phyloP scores from a whole-genome alignment of 2,113 vertebrate genomes.

The Rallus limicola region DNA sequence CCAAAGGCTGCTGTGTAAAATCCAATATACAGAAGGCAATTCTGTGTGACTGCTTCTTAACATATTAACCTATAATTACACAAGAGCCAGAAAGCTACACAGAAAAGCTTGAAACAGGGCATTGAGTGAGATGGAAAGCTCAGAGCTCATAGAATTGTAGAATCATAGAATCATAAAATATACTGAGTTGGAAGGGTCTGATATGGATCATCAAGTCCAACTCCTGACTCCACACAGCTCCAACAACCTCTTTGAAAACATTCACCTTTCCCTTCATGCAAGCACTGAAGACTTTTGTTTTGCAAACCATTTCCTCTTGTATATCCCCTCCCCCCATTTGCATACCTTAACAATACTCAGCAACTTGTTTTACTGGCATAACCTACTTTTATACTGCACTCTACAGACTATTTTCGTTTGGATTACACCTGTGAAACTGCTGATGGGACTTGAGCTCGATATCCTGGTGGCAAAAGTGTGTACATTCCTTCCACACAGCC shows the following conservation, averaged over 20 bases:
- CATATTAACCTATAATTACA: constrained; percentile 72
- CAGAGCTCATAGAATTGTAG: background rate
- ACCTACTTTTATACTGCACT: background rate
- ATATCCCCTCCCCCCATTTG: background rate
- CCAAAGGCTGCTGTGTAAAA: constrained; percentile 51
- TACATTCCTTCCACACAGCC: background rate
- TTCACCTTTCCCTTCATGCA: background rate
- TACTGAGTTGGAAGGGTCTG: too few relatives aligned
- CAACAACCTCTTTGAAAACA: constrained; percentile 7
- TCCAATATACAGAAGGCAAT: constrained; percentile 62
- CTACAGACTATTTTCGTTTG: background rate
- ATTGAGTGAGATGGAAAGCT: constrained; percentile 16
- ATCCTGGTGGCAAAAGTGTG: background rate
- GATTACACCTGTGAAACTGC: background rate
- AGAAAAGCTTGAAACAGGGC: constrained; percentile 19
- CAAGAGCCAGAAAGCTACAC: constrained; percentile 8
- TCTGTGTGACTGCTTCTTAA: constrained; percentile 52
- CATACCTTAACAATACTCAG: background rate
- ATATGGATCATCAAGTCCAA: too few relatives aligned
- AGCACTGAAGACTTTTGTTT: background rate
- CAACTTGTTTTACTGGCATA: background rate
- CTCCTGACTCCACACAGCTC: background rate
- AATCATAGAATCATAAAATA: too few relatives aligned
- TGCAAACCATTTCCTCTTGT: background rate
- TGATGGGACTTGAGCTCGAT: background rate